Evolutionary conservation across 2,113 vertebrate genomes (phyloP).

Genomic region (Hucho hucho): DNA sequence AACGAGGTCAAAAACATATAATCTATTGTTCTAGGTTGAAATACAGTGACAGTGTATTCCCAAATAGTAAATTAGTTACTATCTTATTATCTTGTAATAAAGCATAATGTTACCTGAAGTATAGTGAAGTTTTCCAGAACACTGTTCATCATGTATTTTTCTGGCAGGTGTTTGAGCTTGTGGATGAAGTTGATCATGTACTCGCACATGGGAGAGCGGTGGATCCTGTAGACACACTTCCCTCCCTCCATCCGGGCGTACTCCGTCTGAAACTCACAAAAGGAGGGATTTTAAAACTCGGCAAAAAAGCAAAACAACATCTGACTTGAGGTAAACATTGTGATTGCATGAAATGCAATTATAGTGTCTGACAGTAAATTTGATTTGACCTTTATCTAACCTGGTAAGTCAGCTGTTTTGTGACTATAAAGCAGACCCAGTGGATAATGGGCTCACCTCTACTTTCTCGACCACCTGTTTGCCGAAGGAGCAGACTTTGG

Average conservation of each 20-base stretch:
- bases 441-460: no score
- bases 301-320: neutral
- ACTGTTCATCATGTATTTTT: slow-evolving; percentile 99
- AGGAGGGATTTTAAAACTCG: neutral
- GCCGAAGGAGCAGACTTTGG: no score
- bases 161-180: slow-evolving; percentile 96
- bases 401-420: no score
- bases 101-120: slow-evolving; percentile 80
- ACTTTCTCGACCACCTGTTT: no score
- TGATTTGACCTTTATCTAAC: no score
- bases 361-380: no score
- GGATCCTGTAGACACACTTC: slow-evolving; percentile 93
- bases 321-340: neutral
- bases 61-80: no score
- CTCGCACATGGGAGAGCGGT: slow-evolving; percentile 96
- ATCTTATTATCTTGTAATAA: neutral
- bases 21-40: no score
- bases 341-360: no score
- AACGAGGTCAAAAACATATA: no score
- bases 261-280: slow-evolving; percentile 79
- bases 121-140: slow-evolving; percentile 99
- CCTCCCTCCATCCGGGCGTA: slow-evolving; percentile 89
- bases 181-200: slow-evolving; percentile 99
- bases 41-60: no score
- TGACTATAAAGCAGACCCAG: no score